A percentile compares a stretch with the other conserved stretches of the same genome.
These are phyloP conservation scores for Cebus imitator DNA, from an alignment of 2,113 vertebrate species.

Conservation along the genomic window DNA sequence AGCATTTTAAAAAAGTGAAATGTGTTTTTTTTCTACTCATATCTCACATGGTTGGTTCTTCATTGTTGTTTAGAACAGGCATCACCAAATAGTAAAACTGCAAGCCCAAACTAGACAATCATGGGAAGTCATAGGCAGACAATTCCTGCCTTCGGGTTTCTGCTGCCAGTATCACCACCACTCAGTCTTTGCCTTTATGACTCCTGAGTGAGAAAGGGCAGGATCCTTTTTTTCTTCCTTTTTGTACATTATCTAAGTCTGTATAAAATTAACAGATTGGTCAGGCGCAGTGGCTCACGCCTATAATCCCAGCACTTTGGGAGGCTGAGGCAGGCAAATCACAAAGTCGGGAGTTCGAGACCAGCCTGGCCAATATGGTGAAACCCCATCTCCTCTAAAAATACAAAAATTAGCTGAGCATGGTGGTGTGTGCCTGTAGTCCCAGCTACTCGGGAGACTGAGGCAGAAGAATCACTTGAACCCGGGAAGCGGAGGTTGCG, in stretches of 20 bases:
- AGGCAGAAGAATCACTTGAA: too few species aligned
- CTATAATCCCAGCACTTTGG: too few species aligned
- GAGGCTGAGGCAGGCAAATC: too few species aligned
- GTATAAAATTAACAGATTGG: neutral
- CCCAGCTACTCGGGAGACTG: too few species aligned
- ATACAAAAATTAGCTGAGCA: too few species aligned
- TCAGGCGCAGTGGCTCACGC: too few species aligned
- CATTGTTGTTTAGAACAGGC: neutral
- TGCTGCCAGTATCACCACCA: neutral
- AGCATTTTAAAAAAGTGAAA: neutral
- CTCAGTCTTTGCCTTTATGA: neutral
- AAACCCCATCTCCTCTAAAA: too few species aligned
- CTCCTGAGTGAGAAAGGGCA: neutral
- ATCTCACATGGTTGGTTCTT: neutral
- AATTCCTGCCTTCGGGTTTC: neutral
- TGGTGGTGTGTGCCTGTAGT: too few species aligned
- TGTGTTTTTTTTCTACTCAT: neutral
- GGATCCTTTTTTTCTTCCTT: neutral
- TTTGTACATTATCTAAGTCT: neutral
- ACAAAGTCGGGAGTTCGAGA: too few species aligned
- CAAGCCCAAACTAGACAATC: neutral
- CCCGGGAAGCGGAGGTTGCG: too few species aligned
- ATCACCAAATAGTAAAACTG: neutral
- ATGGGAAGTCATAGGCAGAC: accelerated
- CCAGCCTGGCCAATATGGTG: too few species aligned